These are phyloP conservation scores for Falco rusticolus DNA, from an alignment of 2,797 vertebrate genomes.

Conservation along the genomic window DNA sequence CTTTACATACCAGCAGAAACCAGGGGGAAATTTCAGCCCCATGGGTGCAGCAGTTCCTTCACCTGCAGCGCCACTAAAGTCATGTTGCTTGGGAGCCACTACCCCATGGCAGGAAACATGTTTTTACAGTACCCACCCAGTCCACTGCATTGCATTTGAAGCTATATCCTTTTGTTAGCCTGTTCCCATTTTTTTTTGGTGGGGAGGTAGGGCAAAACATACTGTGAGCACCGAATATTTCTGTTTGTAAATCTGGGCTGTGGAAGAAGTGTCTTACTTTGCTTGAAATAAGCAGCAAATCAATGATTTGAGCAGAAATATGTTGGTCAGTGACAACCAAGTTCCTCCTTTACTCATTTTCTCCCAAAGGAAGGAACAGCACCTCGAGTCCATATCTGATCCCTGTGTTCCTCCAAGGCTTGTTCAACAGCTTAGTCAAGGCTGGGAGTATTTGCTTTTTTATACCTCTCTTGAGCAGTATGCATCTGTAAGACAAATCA, in stretches of 20 bases:
- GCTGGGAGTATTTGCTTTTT: accelerated
- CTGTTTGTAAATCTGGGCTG: not conserved
- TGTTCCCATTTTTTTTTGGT: not conserved
- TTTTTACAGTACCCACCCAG: not conserved
- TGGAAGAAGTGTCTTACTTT: not conserved
- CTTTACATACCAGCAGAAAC: not conserved
- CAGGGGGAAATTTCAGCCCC: not conserved
- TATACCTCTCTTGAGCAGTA: not conserved
- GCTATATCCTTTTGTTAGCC: not conserved
- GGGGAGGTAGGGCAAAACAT: not conserved
- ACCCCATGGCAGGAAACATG: not conserved
- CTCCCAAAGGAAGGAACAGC: not conserved
- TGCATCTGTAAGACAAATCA: not conserved
- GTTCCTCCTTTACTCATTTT: not conserved
- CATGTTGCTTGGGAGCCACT: not conserved
- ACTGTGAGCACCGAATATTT: not conserved
- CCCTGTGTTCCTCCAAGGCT: not conserved
- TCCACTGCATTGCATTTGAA: accelerated
- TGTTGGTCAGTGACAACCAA: accelerated
- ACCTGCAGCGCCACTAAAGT: not conserved
- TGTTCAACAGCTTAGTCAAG: not conserved
- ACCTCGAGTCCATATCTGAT: not conserved
- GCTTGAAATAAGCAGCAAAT: not conserved
- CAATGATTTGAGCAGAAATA: not conserved
- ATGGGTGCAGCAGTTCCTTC: not conserved